A percentile compares a stretch with the other conserved stretches of the same genome.
phyloP scores from a whole-genome alignment of 2,797 vertebrate species.

The Tadarida brasiliensis region DNA sequence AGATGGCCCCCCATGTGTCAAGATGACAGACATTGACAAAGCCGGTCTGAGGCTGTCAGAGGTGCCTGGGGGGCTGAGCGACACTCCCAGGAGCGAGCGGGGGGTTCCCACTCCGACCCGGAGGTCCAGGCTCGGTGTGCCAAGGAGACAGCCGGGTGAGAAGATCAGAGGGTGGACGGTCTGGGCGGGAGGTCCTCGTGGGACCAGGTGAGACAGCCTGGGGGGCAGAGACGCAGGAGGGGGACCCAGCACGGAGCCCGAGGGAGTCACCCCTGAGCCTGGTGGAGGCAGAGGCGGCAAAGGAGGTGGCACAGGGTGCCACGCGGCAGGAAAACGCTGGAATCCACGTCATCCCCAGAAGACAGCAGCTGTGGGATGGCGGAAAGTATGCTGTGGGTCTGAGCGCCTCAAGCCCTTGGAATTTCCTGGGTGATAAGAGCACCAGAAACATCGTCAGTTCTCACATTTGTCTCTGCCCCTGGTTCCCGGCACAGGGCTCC shows the following conservation, averaged over 20 bases:
- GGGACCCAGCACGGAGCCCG: background rate
- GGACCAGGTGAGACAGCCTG: background rate
- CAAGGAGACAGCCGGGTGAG: accelerated
- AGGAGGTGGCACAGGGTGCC: too few species aligned
- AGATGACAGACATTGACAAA: accelerated
- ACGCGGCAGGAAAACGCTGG: background rate
- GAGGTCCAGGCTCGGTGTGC: background rate
- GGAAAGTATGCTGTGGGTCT: accelerated
- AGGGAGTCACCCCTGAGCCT: background rate
- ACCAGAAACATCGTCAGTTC: accelerated
- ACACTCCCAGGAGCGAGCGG: too few species aligned
- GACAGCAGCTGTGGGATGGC: background rate
- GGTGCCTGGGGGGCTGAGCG: background rate
- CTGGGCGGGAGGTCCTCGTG: accelerated
- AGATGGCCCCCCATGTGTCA: accelerated
- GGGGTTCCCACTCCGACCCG: background rate
- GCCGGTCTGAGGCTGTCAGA: accelerated
- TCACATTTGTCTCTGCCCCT: background rate
- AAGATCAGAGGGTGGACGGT: background rate
- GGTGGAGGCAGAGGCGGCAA: accelerated
- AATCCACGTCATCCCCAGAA: accelerated
- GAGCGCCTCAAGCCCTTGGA: background rate
- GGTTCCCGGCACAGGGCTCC: background rate
- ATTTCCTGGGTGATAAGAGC: background rate
- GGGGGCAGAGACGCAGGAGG: background rate